Conservation (phyloP, 1,140 invertebrate genomes). For the Meteorus sp. region DNA sequence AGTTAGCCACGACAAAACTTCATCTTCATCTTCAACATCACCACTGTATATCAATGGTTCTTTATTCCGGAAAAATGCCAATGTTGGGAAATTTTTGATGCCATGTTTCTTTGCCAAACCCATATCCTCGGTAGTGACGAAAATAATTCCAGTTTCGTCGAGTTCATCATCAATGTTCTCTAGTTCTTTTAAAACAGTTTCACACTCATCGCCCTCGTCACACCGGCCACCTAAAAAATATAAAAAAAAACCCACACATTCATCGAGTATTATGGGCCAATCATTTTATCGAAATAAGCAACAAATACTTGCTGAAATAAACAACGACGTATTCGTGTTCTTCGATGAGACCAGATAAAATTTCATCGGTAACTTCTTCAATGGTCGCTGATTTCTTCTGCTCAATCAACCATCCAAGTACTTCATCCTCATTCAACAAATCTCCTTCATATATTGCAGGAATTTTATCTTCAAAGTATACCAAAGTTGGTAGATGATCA, state of each 20-base stretch:
- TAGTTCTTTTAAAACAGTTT: constrained; percentile 80
- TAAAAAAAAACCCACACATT: constrained; percentile 1
- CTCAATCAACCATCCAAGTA: constrained; percentile 85
- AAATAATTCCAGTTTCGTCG: constrained; percentile 90
- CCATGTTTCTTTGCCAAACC: constrained; percentile 81
- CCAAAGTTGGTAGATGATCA: constrained; percentile 82
- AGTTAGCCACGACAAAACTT: constrained; percentile 87
- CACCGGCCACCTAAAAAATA: constrained; percentile 73
- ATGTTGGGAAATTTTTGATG: constrained; percentile 80
- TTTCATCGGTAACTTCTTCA: constrained; percentile 93
- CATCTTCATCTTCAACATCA: constrained; percentile 87
- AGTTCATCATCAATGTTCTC: constrained; percentile 94
- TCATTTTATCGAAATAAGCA: constrained; percentile 17
- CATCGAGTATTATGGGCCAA: neutral
- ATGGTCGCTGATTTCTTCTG: constrained; percentile 91
- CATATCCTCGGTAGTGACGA: constrained; percentile 88
- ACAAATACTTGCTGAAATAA: constrained; percentile 78
- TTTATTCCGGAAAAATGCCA: constrained; percentile 90
- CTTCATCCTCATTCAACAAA: constrained; percentile 88
- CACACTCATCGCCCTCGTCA: constrained; percentile 83
- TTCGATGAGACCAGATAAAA: constrained; percentile 81
- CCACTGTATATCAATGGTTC: constrained; percentile 82
- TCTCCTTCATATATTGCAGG: constrained; percentile 90
- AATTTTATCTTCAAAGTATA: constrained; percentile 92
- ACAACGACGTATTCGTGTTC: constrained; percentile 93